Base-by-base conservation (phyloP, 2,113 vertebrate genomes). In the Aphyosemion australe region DNA sequence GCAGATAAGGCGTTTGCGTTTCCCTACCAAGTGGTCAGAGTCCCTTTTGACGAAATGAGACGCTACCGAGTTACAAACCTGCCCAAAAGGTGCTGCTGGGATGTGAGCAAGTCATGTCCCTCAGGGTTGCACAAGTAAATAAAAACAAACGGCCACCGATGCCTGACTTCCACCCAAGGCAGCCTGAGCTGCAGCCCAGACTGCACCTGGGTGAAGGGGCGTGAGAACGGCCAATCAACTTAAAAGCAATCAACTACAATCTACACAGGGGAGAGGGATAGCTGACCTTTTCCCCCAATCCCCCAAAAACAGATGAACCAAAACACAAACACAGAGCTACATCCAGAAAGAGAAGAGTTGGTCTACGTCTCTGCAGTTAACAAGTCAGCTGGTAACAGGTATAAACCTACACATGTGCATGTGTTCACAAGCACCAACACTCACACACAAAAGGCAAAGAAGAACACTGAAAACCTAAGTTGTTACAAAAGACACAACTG, bases 181-280 rank as follows among this genome's bases (percentile, higher is more conserved):
- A 61, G 78, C 54, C 53, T 53, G 0, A 18, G 60, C 34, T n/a
- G 46, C 26, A 52, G 20, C 56, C 53, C 8, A 31, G 69, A 76
- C 76, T 74, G 68, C 78, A 8, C 74, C 65, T 57, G 82, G 74
- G 59, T 67, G 69, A 74, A 56, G 68, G 64, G 52, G 67, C 18
- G 47, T 82, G 77, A 87, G 86, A 88, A 86, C 68, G 76, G 84
- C 84, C 84, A 80, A 83, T 90, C 77, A 84, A 60, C 90, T 89
- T 91, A 90, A 91, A 91, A 89, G 78, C 86, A 92, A 88, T 88
- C 91, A 89, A 79, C 85, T 86, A 88, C 88, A 91, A 90, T 89
- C 86, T 83, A 85, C 80, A 70, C 87, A 87, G 80, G 72, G 85
- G 70, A 88, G 85, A 87, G 89, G 81, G 85, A 89, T 72, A 83